A percentile compares a stretch with the other conserved stretches of the same genome.
These are phyloP conservation scores for Anolis carolinensis DNA, from an alignment of 2,113 vertebrate species.

Conservation along the genomic window DNA sequence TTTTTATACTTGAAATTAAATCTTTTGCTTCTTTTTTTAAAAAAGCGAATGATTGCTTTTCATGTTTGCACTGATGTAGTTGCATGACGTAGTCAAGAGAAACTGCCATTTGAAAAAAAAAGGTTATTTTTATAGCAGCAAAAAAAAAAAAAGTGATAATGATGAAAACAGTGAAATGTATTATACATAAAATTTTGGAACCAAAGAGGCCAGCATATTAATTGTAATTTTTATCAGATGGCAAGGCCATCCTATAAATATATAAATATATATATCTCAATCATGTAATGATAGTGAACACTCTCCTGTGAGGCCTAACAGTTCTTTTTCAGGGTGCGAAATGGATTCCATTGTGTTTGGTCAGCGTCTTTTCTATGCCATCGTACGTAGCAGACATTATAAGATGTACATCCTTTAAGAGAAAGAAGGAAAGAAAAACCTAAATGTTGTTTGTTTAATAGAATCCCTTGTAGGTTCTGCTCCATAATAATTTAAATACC, in stretches of 20 bases:
- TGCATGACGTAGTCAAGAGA: conserved; percentile 92
- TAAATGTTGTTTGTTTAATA: conserved; percentile 97
- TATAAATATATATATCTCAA: conserved; percentile 54
- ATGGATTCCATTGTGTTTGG: conserved; percentile 87
- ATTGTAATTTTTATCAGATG: conserved; percentile 89
- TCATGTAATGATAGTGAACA: conserved; percentile 72
- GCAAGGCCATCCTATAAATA: conserved; percentile 83
- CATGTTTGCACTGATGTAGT: conserved; percentile 99
- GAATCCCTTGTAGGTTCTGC: conserved; percentile 93
- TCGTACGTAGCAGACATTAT: conserved; percentile 80
- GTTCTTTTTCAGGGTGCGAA: conserved; percentile 91
- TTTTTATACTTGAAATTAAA: conserved; percentile 99
- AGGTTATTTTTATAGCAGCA: conserved; percentile 98
- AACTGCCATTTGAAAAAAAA: conserved; percentile 93
- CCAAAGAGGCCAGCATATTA: conserved; percentile 98
- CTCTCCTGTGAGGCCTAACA: conserved; percentile 88
- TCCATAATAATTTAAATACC: conserved; percentile 95
- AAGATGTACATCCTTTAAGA: conserved; percentile 73
- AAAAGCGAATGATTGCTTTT: conserved; percentile 97
- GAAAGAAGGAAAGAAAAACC: conserved; percentile 35
- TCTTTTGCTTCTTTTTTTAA: conserved; percentile 97
- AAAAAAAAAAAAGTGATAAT: conserved; percentile 64
- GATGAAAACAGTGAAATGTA: conserved; percentile 92
- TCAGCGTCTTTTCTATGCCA: conserved; percentile 89
- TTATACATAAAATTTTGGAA: conserved; percentile 92